Evolutionary conservation across 2,888 invertebrate genomes (phyloP).

Genomic region (Nomada hirtipes): DNA sequence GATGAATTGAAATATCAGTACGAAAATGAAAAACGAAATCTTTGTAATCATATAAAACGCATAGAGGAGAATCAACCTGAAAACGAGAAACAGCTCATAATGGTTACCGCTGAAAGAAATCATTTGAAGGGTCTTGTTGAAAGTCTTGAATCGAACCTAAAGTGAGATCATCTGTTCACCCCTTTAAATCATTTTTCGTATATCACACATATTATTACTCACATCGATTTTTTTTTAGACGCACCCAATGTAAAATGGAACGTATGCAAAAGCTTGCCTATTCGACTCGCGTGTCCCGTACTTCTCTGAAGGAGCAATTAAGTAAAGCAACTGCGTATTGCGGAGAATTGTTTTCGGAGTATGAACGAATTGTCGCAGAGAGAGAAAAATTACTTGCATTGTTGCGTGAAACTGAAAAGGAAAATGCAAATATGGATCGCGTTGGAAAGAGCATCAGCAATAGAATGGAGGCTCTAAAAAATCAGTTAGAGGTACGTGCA

Average conservation of each 20-base stretch:
- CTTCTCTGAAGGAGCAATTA: constrained; percentile 85
- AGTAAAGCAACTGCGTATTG: constrained; percentile 86
- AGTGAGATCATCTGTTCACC: constrained; percentile 80
- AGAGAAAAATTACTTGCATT: constrained; percentile 73
- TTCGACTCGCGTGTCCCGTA: constrained; percentile 85
- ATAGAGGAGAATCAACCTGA: constrained; percentile 84
- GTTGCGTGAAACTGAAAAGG: constrained; percentile 77
- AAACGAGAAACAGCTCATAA: constrained; percentile 85
- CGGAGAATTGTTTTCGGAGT: constrained; percentile 85
- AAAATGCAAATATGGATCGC: constrained; percentile 78
- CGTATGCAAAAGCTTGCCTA: constrained; percentile 84
- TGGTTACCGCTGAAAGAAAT: constrained; percentile 84
- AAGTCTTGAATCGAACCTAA: constrained; percentile 86
- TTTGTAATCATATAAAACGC: constrained; percentile 85
- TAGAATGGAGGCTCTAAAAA: constrained; percentile 85
- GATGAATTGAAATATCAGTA: constrained; percentile 92
- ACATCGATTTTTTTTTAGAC: constrained; percentile 77
- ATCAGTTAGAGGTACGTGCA: constrained; percentile 84
- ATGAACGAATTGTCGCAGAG: constrained; percentile 85
- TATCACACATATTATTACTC: neutral
- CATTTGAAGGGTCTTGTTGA: constrained; percentile 85
- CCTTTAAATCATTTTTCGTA: neutral
- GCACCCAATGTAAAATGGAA: constrained; percentile 84
- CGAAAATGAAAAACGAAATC: constrained; percentile 88
- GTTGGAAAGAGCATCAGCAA: constrained; percentile 85